Evolutionary conservation across 2,113 vertebrate genomes (phyloP), one percentile per base, ranked within the genome.

Genomic region (Tiliqua scincoides): DNA sequence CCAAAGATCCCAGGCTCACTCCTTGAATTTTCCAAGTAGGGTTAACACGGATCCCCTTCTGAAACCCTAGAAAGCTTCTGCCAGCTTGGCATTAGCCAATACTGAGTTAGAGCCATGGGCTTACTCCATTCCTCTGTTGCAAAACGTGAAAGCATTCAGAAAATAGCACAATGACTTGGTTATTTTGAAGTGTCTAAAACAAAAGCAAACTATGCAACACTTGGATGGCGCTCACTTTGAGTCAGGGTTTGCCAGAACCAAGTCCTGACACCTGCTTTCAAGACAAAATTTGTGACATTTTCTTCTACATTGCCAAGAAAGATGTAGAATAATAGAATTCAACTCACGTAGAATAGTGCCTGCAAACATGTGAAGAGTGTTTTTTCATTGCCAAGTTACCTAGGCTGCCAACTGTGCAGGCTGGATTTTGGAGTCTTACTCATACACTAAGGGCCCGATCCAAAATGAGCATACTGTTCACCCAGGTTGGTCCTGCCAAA

Each of bases 1-100:
- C 54, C 43, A 57, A 37, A 40, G 54, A 48, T 57, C 54, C 86
- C 88, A 87, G 57, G 88, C 87, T 92, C 81, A 15, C 18, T 90
- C 82, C 90, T 79, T 57, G 54, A 12, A 12, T 17, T 57, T 17
- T 57, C 54, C 54, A 57, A 12, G 11, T 57, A 57, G 54, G 54
- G 54, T 12, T 15, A 12, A 12, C 6, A 57, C 10, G 14, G 54
- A 57, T 17, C 54, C 54, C 6, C 54, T 7, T 12, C 17, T 57
- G 54, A 57, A 57, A 57, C 54, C 17, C 54, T 12, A 12, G 54
- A 57, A 12, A 57, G 54, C 17, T 57, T 57, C 17, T 57, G 23
- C 43, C 43, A 48, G 43, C 54, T 12, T 54, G 14, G 2, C 10
- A 57, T 57, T 12, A 57, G 54, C 10, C 54, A 57, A 57, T 15